A percentile compares a stretch with the other conserved stretches of the same genome.
These are phyloP conservation scores for Loris lydekkerianus DNA, from an alignment of 2,797 vertebrate genomes.

Conservation along the genomic window DNA sequence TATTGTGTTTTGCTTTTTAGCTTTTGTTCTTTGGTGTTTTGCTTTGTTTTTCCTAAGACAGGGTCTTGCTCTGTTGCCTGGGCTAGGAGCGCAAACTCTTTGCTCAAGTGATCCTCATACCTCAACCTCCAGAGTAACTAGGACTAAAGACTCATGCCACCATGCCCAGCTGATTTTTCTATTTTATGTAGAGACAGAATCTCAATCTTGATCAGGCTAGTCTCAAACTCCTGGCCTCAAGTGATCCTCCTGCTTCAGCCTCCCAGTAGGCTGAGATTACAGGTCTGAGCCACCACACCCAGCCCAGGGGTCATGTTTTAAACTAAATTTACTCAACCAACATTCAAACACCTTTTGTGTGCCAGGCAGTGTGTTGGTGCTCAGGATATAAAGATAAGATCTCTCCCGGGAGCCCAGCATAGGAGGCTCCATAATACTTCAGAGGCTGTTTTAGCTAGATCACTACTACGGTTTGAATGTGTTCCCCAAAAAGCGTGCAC, in stretches of 20 bases:
- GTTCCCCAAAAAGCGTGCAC: neutral
- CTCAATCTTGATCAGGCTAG: neutral
- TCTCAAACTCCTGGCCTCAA: neutral
- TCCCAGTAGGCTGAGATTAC: neutral
- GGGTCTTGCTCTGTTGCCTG: neutral
- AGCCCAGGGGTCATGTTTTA: neutral
- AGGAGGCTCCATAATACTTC: neutral
- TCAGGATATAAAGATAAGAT: neutral
- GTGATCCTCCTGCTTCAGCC: neutral
- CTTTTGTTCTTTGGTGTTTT: neutral
- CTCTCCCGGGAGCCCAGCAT: neutral
- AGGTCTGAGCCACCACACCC: no score
- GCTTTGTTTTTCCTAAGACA: neutral
- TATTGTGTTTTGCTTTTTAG: no score
- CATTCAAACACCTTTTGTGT: neutral
- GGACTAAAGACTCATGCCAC: neutral
- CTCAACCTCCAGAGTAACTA: neutral
- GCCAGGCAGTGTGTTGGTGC: neutral
- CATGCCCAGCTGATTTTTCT: neutral
- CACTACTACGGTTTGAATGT: neutral
- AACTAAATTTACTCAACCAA: conserved; percentile 3
- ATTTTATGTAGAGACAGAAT: neutral
- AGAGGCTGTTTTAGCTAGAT: neutral
- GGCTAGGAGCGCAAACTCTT: neutral
- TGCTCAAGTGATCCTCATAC: no score